A percentile compares a stretch with the other conserved stretches of the same genome.
phyloP scores from a whole-genome alignment of 2,888 invertebrate species.

The Nebria salina region DNA sequence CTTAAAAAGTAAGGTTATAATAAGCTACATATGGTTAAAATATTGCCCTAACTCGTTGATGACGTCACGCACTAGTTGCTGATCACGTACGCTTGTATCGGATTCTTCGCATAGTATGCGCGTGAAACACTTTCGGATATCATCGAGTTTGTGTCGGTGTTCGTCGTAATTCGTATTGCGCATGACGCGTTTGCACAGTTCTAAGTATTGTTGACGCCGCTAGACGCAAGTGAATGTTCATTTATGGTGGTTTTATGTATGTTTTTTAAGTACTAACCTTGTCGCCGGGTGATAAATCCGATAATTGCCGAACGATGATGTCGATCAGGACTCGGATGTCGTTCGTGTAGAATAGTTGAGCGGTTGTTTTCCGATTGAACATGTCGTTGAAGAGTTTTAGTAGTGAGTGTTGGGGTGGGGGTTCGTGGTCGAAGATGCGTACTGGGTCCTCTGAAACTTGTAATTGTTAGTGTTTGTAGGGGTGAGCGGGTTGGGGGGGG shows the following conservation, averaged over 20 bases:
- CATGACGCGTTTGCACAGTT: slow-evolving; percentile 81
- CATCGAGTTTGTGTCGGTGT: slow-evolving; percentile 82
- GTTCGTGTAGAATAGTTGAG: slow-evolving; percentile 92
- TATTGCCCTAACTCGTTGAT: slow-evolving; percentile 86
- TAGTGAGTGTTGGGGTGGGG: slow-evolving; percentile 83
- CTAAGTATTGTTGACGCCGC: slow-evolving; percentile 82
- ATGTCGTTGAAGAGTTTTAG: slow-evolving; percentile 89
- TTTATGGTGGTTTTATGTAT: too few relatives aligned
- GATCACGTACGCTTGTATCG: slow-evolving; percentile 77
- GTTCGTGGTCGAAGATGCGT: slow-evolving; percentile 83
- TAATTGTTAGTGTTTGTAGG: slow-evolving; percentile 57
- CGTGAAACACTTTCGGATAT: slow-evolving; percentile 85
- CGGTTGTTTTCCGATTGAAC: slow-evolving; percentile 81
- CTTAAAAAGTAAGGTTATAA: not conserved
- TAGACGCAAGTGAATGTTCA: slow-evolving; percentile 54
- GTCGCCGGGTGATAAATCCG: slow-evolving; percentile 90
- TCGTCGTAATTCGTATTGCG: slow-evolving; percentile 83
- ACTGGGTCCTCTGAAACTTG: slow-evolving; percentile 78
- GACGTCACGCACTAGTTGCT: slow-evolving; percentile 80
- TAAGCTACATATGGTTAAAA: slow-evolving; percentile 68
- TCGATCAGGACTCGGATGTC: slow-evolving; percentile 94
- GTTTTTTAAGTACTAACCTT: slow-evolving; percentile 65
- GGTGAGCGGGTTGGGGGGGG: slow-evolving; percentile 82
- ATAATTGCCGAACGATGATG: slow-evolving; percentile 89
- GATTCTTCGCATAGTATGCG: slow-evolving; percentile 87